phyloP scores from a whole-genome alignment of 2,113 vertebrate species.

The Opisthocomus hoazin region DNA sequence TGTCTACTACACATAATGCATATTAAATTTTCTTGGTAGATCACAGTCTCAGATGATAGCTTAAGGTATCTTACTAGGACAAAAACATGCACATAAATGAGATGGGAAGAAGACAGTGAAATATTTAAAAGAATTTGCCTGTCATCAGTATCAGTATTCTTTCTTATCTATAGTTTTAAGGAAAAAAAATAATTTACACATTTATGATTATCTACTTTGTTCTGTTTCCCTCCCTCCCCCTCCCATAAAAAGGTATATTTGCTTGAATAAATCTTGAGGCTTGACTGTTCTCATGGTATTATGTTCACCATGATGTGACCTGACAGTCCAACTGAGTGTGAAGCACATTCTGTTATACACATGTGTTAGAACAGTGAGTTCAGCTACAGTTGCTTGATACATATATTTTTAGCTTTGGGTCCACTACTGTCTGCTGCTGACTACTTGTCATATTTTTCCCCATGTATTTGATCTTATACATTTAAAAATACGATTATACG shows the following conservation, averaged over 20 bases:
- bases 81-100: not conserved
- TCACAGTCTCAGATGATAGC: not conserved
- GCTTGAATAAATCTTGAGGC: not conserved
- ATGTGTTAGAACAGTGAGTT: not conserved
- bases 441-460: not conserved
- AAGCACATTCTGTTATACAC: not conserved
- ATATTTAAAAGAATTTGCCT: not conserved
- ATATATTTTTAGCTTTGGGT: not conserved
- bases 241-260: not conserved
- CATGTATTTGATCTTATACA: not conserved
- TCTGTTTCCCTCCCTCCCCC: rapidly evolving
- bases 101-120: not conserved
- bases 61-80: not conserved
- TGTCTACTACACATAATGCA: not conserved
- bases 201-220: not conserved
- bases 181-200: not conserved
- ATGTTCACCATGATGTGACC: not conserved
- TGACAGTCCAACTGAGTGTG: not conserved
- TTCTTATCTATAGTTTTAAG: not conserved
- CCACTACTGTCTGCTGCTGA: not conserved
- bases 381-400: not conserved
- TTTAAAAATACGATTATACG: not conserved
- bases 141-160: not conserved
- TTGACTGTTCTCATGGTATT: not conserved
- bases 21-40: not conserved